phyloP scores from a whole-genome alignment of 2,113 vertebrate genomes.

The Passer domesticus region DNA sequence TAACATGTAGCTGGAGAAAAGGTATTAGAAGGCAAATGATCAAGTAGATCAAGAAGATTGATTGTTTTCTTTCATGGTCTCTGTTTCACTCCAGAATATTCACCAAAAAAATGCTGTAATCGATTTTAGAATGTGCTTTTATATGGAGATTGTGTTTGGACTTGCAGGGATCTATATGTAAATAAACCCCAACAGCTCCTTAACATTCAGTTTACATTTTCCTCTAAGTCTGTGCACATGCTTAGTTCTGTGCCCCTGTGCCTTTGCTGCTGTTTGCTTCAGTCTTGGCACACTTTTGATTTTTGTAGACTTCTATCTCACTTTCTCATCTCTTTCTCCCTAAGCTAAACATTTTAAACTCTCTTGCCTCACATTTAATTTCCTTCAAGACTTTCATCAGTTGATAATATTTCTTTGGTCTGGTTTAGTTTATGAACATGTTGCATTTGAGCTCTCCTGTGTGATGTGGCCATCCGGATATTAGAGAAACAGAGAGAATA shows the following conservation, averaged over 20 bases:
- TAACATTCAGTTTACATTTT: background rate
- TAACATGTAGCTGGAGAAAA: background rate
- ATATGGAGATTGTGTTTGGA: background rate
- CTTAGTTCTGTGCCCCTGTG: background rate
- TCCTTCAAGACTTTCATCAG: conserved; percentile 52
- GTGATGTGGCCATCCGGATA: conserved; percentile 21
- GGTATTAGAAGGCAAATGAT: background rate
- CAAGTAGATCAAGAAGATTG: background rate
- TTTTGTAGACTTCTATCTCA: background rate
- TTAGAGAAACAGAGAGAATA: conserved; percentile 27
- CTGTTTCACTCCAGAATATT: background rate
- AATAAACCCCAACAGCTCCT: background rate
- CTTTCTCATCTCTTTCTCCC: conserved; percentile 26
- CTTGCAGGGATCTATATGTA: conserved; percentile 16
- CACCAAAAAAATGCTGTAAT: background rate
- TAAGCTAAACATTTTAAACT: background rate
- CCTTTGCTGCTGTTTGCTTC: background rate
- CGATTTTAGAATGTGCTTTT: background rate
- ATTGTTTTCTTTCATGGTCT: background rate
- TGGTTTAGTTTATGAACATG: background rate
- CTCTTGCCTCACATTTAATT: conserved; percentile 61
- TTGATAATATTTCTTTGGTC: background rate
- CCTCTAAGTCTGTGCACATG: background rate
- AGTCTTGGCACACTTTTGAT: background rate
- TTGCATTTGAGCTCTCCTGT: background rate